phyloP scores from a whole-genome alignment of 2,797 vertebrate genomes.

The Gallinago nigripennis region DNA sequence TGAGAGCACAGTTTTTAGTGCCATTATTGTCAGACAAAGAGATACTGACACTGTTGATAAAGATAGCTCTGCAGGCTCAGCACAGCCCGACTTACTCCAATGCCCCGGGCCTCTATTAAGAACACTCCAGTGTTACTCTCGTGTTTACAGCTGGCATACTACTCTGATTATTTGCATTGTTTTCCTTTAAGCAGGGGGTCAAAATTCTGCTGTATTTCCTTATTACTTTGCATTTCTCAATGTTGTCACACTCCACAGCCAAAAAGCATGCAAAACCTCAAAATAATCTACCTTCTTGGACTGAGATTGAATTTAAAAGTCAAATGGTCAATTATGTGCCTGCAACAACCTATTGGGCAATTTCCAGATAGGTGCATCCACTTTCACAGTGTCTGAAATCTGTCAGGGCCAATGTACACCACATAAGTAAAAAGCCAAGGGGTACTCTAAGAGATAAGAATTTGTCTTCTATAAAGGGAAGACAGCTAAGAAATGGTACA shows the following conservation, averaged over 20 bases:
- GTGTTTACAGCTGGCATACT: background rate
- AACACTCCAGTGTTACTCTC: background rate
- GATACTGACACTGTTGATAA: background rate
- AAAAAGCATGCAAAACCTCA: background rate
- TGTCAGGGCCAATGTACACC: background rate
- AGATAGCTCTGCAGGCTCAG: background rate
- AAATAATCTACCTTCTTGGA: background rate
- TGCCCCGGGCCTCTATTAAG: constrained; percentile 35
- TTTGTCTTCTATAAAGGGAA: background rate
- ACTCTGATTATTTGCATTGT: background rate
- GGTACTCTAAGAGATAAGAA: background rate
- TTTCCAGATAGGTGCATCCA: constrained; percentile 17
- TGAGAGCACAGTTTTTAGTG: background rate
- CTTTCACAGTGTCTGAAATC: background rate
- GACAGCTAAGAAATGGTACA: background rate
- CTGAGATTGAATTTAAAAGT: constrained; percentile 15
- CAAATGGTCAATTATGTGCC: constrained; percentile 11
- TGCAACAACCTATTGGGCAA: background rate
- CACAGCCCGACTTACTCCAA: background rate
- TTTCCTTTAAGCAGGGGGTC: background rate
- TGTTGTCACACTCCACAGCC: background rate
- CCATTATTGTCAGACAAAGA: background rate
- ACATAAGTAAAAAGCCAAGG: background rate
- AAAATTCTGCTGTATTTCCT: background rate
- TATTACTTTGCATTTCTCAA: background rate